Conservation (phyloP, 2,797 vertebrate species). For the Melanotaenia trifasciata region DNA sequence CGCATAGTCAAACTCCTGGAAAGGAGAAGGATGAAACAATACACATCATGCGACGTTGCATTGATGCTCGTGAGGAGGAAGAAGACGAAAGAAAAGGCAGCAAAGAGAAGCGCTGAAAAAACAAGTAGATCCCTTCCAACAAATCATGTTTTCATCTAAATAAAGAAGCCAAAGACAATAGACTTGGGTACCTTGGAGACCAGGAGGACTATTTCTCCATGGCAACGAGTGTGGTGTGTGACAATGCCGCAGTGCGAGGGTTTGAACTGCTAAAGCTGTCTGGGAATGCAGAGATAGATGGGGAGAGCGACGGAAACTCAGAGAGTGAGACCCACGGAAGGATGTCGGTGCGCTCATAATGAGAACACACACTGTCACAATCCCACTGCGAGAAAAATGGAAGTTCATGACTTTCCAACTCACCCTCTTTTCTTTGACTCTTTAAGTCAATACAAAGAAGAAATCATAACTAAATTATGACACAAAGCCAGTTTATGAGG, state of each 20-base stretch:
- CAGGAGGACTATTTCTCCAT: conserved; percentile 88
- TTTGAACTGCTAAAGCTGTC: conserved; percentile 84
- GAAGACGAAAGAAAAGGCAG: conserved; percentile 68
- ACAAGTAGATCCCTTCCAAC: conserved; percentile 80
- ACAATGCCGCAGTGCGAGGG: conserved; percentile 83
- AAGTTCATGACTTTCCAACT: conserved; percentile 80
- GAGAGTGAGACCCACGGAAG: conserved; percentile 73
- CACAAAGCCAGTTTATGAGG: conserved; percentile 65
- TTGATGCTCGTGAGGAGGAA: conserved; percentile 73
- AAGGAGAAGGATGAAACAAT: conserved; percentile 80
- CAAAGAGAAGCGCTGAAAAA: conserved; percentile 68
- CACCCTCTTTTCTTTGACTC: conserved; percentile 66
- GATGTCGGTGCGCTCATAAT: conserved; percentile 74
- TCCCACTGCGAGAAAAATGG: conserved; percentile 72
- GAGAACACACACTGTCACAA: conserved; percentile 82
- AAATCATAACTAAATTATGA: conserved; percentile 70
- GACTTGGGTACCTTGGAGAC: conserved; percentile 88
- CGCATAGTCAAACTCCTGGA: conserved; percentile 79
- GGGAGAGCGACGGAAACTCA: conserved; percentile 58
- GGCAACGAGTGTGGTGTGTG: conserved; percentile 85
- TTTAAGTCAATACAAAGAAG: conserved; percentile 61
- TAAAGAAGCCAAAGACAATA: conserved; percentile 89
- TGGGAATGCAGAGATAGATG: conserved; percentile 83
- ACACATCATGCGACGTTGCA: conserved; percentile 66
- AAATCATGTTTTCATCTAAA: conserved; percentile 89